Evolutionary conservation across 2,888 invertebrate species (phyloP), one percentile per base, ranked within the genome.

Genomic region (Ceratothoa steindachneri): DNA sequence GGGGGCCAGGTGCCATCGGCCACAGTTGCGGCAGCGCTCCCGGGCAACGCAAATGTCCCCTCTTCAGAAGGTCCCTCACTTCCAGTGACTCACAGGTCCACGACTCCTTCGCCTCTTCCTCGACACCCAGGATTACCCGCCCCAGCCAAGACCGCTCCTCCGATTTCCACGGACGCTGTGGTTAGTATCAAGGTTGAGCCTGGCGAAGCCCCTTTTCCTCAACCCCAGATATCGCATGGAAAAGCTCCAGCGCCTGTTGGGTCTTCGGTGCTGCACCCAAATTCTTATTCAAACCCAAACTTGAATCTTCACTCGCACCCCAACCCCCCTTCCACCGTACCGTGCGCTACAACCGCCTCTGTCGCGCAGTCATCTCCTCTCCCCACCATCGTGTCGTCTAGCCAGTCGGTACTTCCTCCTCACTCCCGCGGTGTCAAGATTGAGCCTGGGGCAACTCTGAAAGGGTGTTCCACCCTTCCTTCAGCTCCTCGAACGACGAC

Each of bases 91-190:
- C 71, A 64, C 31, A 27, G 71, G 30, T 28, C 53, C 4, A 60
- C 71, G n/a, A 31, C 66, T 19, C 71, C 71, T 4, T 52, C 71
- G 15, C 30, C 55, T 19, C 60, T 55, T 7, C 22, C 52, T 30
- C 41, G 66, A 28, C 65, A 51, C 27, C 22, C 41, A 1, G 51
- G 28, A 4, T 30, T 66, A 27, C 65, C 66, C 29, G 27, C 71
- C 27, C 28, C 71, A 9, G 19, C 64, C 28, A 19, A 55, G n/a
- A 69, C 69, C 19, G 52, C 55, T 29, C 19, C 60, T 60, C 15
- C n/a, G 15, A 51, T 1, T n/a, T 51, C 52, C 9, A 12, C 55
- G 19, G 60, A 2, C 24, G 22, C 55, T 19, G 60, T 24, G 2
- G n/a, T 60, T 60, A 1, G 60, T 12, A 22, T 55, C 15, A 55